These are phyloP conservation scores for Noturus placidus DNA, from an alignment of 2,113 vertebrate genomes.

Conservation along the genomic window DNA sequence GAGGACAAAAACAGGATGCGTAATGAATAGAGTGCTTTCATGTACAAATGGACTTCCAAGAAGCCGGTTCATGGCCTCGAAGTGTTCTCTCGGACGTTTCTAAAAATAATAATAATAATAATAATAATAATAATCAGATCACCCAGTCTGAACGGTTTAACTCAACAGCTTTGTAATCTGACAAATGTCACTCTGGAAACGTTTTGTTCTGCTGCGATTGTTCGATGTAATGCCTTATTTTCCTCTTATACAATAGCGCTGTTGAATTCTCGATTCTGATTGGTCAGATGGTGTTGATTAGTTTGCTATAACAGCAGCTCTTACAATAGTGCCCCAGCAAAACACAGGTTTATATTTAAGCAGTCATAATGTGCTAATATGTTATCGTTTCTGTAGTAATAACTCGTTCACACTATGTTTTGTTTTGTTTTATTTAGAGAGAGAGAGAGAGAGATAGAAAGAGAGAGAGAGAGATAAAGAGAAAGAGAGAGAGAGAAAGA, in stretches of 20 bases:
- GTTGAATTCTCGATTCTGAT: background rate
- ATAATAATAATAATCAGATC: background rate
- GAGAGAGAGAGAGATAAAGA: background rate
- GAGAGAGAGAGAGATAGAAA: background rate
- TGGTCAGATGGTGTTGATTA: background rate
- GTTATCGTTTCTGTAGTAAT: background rate
- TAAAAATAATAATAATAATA: background rate
- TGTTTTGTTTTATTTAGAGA: background rate
- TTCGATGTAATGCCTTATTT: background rate
- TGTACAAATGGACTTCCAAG: background rate
- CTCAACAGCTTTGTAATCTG: background rate
- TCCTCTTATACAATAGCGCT: background rate
- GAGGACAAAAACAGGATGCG: conserved; percentile 38
- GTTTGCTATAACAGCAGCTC: background rate
- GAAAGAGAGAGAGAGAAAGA: background rate
- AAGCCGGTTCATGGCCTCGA: background rate
- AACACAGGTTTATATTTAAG: background rate
- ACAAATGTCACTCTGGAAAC: background rate
- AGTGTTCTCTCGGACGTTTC: background rate
- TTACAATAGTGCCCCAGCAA: too few relatives aligned
- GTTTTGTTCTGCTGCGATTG: background rate
- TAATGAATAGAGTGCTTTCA: conserved; percentile 38
- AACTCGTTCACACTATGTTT: background rate
- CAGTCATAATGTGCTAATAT: background rate
- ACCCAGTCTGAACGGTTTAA: too few relatives aligned